These are phyloP conservation scores for Calvadosia cruxmelitensis DNA, from an alignment of 30 jellyfish, hydroid and myxozoan genomes.

Conservation along the genomic window DNA sequence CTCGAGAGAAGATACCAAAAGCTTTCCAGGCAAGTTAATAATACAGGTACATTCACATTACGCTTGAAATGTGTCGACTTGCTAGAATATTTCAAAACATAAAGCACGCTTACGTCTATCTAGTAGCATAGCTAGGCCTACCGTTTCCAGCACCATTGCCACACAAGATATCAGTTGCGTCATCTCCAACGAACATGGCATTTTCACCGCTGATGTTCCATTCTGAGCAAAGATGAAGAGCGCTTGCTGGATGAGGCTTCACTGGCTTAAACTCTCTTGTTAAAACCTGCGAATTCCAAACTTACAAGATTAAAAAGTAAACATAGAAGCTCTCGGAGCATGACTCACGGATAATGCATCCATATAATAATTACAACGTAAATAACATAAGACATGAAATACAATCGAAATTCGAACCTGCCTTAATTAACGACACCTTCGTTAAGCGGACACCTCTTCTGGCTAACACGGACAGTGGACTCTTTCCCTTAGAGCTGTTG, in stretches of 20 bases:
- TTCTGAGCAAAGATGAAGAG: constrained; percentile 45
- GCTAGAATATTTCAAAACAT: neutral
- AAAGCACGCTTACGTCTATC: no score
- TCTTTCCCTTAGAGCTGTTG: no score
- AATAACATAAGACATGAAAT: no score
- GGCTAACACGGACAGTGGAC: no score
- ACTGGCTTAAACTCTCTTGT: constrained; percentile 89
- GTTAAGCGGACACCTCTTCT: no score
- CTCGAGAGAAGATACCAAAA: neutral
- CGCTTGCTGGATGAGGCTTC: constrained; percentile 93
- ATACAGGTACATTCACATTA: neutral
- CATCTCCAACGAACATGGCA: constrained; percentile 82
- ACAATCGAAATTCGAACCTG: no score
- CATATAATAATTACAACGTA: no score
- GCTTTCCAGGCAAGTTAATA: neutral
- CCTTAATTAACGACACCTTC: no score
- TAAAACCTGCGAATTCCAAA: constrained; percentile 39
- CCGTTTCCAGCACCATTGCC: constrained; percentile 90
- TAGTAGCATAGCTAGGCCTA: no score
- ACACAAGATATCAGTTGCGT: constrained; percentile 46
- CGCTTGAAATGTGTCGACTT: neutral
- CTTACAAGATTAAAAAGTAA: no score
- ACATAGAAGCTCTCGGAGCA: no score
- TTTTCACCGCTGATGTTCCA: constrained; percentile 42
- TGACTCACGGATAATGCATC: no score